Evolutionary conservation across 2,888 invertebrate species (phyloP), one percentile per base, ranked within the genome.

Genomic region (Pyrrhosoma nymphula): DNA sequence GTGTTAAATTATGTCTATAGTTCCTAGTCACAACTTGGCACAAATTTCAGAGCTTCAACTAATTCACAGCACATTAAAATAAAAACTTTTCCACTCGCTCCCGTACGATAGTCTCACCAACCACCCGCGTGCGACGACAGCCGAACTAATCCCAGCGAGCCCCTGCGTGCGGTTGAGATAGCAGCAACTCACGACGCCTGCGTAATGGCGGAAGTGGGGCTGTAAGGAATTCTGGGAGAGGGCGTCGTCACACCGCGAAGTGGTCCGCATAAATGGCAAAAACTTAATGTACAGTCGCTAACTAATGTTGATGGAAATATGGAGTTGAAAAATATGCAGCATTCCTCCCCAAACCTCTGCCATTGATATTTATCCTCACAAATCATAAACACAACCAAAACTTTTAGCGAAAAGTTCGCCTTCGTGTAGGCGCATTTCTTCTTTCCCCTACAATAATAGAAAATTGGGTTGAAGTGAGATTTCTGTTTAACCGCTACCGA

Each of bases 171-270:
- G 69, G 69, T 93, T 69, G 93, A 93, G 93, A 93, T 93, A 93
- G 93, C 69, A 93, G 93, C 93, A 93, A 93, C 93, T 93, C 93
- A 75, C 69, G 93, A 93, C 93, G 95, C 89, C 89, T 95, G 95
- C 95, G 95, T 95, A 95, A 95, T 95, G 95, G 95, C 95, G 95
- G 95, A 88, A 82, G 88, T 93, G 69, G 93, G 26, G 90, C 30
- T 90, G 95, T 90, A 89, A 88, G 69, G 95, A 56, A 88, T 95
- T 95, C 95, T 95, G 95, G 95, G 95, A 95, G 69, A 95, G 69
- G 90, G 89, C 93, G 93, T 93, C 93, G 93, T 93, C 93, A 93
- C 93, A 14, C 93, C 93, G 93, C 69, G 93, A 47, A 93, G 69
- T 93, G 47, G 93, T 47, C 93, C 47, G 47, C 69, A 69, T 93